Conservation (phyloP, 2,797 vertebrate species). For the Aldrovandia affinis region DNA sequence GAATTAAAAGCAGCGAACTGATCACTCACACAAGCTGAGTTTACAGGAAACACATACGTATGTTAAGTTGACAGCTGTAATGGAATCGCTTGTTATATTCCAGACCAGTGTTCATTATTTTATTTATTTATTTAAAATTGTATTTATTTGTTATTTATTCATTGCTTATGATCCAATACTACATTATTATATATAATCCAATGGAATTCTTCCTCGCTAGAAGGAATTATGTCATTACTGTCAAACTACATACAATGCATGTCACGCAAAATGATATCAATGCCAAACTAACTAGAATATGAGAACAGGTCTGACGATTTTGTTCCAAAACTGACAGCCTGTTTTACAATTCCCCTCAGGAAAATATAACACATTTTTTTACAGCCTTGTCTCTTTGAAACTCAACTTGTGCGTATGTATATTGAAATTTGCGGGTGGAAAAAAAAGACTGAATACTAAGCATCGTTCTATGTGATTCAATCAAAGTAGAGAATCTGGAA, state of each 20-base stretch:
- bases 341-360: slow-evolving; percentile 54
- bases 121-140: too few relatives aligned
- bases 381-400: slow-evolving; percentile 10
- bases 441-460: slow-evolving; percentile 44
- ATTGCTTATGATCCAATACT: slow-evolving; percentile 1
- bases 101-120: background rate
- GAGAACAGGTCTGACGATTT: slow-evolving; percentile 44
- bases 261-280: slow-evolving; percentile 6
- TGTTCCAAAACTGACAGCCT: slow-evolving; percentile 58
- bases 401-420: slow-evolving; percentile 34
- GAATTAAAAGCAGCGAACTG: slow-evolving; percentile 35
- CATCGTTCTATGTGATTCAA: slow-evolving; percentile 19
- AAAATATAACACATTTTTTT: background rate
- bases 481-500: slow-evolving; percentile 16
- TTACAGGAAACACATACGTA: slow-evolving; percentile 32
- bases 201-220: background rate
- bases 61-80: background rate
- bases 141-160: too few relatives aligned
- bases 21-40: slow-evolving; percentile 28
- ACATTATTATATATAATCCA: background rate
- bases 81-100: background rate
- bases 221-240: background rate
- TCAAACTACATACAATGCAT: background rate
- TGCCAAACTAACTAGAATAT: slow-evolving; percentile 31
- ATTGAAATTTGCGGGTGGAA: slow-evolving; percentile 6